Conservation (phyloP, 1,140 invertebrate species). For the Varroa destructor region DNA sequence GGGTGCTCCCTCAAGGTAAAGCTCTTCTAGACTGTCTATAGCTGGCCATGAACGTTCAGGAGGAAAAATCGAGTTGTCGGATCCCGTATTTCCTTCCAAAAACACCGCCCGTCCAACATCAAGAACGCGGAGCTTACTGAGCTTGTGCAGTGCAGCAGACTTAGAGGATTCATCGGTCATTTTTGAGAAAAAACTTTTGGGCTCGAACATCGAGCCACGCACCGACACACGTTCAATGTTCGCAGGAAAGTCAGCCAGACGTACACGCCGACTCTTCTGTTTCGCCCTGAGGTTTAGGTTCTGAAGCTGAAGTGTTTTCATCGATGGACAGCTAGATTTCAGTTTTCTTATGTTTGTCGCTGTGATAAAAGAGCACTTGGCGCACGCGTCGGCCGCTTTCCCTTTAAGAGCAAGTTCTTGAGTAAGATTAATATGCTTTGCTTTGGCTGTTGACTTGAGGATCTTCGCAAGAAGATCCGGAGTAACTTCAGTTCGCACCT, state of each 20-base stretch:
- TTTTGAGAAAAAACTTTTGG: slow-evolving; percentile 19
- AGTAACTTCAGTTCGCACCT: slow-evolving; percentile 17
- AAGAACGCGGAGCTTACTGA: background rate
- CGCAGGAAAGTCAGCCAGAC: slow-evolving; percentile 3
- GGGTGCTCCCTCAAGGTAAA: slow-evolving; percentile 13
- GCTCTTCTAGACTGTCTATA: background rate
- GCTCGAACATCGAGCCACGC: slow-evolving; percentile 15
- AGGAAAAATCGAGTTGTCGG: background rate
- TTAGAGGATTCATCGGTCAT: background rate
- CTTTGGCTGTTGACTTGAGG: slow-evolving; percentile 20
- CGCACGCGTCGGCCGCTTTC: background rate
- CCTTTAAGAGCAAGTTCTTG: slow-evolving; percentile 8
- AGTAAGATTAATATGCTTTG: slow-evolving; percentile 10
- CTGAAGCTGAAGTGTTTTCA: slow-evolving; percentile 2
- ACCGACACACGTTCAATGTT: background rate
- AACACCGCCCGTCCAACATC: slow-evolving; percentile 8
- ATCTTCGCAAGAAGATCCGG: slow-evolving; percentile 23
- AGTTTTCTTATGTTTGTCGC: background rate
- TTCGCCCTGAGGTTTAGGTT: background rate
- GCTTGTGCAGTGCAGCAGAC: background rate
- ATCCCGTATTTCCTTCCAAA: background rate
- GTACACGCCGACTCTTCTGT: slow-evolving; percentile 3
- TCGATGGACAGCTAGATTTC: slow-evolving; percentile 22
- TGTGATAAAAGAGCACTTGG: background rate
- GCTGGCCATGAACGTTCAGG: background rate